Evolutionary conservation across 2,113 vertebrate species (phyloP), one percentile per base, ranked within the genome.

Genomic region (Coryphaenoides rupestris): DNA sequence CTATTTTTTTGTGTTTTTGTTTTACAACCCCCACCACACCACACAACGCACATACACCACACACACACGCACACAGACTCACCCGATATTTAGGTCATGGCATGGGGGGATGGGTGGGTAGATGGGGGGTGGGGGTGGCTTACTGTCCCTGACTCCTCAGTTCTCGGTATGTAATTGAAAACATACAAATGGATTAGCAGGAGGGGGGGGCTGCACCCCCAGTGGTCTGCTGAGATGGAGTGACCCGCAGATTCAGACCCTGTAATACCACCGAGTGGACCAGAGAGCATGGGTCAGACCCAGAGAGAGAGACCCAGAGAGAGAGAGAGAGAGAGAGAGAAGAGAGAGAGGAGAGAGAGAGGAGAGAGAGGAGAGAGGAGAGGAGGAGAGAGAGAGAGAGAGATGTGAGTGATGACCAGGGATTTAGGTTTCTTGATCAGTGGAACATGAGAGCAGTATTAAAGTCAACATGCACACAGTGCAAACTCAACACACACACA

Each of bases 181-280:
- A 82, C 78, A 83, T 81, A 82, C 77, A 86, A 81, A 86, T 83
- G 84, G 87, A 86, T 89, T 87, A 87, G 76, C 79, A 82, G 78
- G 81, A 87, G 74, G 75, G 70, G 72, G 76, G 83, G 86, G 75
- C n/a, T n/a, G n/a, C n/a, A 78, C 62, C 63, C 75, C 64, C 62
- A 70, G 61, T 61, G 62, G 65, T 75, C 66, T 75, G 70, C 40
- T 68, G 23, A 47, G 73, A 72, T 74, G 73, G 61, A 72, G 64
- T 45, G 69, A 65, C 58, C 66, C 1, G 60, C 70, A 73, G 65
- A 76, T 73, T 82, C 65, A 40, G 62, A 74, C 58, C 65, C 56
- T 82, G n/a, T 82, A 84, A 84, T 75, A 63, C 24, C 55, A 57
- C 17, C n/a, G 4, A 19, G n/a, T 3, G 52, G 7, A 19, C 52